Evolutionary conservation across 2,888 invertebrate genomes (phyloP).

Genomic region (Mallateleia sp.): DNA sequence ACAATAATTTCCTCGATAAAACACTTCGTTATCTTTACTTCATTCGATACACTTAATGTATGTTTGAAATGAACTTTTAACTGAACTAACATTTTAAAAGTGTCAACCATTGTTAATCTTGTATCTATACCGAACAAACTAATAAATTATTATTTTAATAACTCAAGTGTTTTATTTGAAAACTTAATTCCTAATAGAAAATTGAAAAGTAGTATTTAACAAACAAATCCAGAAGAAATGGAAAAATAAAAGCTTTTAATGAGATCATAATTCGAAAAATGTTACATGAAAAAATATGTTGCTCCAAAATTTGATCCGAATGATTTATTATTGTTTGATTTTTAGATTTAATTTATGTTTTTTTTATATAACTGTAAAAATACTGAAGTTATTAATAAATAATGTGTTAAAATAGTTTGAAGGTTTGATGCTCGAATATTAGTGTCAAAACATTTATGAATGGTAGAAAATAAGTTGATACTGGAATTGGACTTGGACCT

Average conservation of each 20-base stretch:
- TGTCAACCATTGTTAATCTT: slow-evolving; percentile 33
- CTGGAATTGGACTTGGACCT: too few relatives aligned
- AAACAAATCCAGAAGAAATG: slow-evolving; percentile 27
- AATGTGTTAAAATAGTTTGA: too few relatives aligned
- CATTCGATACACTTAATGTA: background rate
- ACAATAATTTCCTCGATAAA: too few relatives aligned
- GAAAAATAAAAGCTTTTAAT: slow-evolving; percentile 51
- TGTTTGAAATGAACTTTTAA: slow-evolving; percentile 29
- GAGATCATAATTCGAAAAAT: slow-evolving; percentile 41
- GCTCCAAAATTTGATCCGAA: too few relatives aligned
- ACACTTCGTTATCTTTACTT: too few relatives aligned
- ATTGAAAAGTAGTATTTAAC: slow-evolving; percentile 6
- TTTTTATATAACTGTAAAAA: too few relatives aligned
- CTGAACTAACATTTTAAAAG: background rate
- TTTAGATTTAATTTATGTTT: too few relatives aligned
- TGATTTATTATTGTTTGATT: too few relatives aligned
- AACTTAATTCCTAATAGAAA: background rate
- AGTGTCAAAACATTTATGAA: too few relatives aligned
- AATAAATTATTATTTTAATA: slow-evolving; percentile 67
- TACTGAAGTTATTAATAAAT: too few relatives aligned
- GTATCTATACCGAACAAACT: slow-evolving; percentile 24
- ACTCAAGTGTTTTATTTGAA: background rate
- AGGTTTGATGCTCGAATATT: too few relatives aligned
- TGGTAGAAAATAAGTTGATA: too few relatives aligned
- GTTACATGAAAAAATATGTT: slow-evolving; percentile 66